A percentile compares a stretch with the other conserved stretches of the same genome.
These are phyloP conservation scores for Porites divaricata DNA, from an alignment of 92 coral and sea anemone genomes.

Conservation along the genomic window DNA sequence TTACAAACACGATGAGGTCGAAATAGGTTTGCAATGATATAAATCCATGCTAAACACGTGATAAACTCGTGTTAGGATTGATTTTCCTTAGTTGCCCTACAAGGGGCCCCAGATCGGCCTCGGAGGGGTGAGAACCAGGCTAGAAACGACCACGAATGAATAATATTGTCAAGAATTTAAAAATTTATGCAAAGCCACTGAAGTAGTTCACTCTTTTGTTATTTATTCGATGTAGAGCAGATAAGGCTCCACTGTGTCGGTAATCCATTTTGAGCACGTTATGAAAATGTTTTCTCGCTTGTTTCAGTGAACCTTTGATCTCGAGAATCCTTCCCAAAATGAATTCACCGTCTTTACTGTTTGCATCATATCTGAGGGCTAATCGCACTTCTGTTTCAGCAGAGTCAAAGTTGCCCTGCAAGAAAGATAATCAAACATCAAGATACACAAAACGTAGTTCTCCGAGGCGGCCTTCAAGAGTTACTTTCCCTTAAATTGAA, in stretches of 20 bases:
- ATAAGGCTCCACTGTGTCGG: constrained; percentile 52
- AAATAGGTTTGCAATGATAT: background rate
- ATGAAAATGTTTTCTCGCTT: constrained; percentile 49
- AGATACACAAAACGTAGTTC: background rate
- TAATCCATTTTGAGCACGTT: constrained; percentile 52
- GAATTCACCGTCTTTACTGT: constrained; percentile 62
- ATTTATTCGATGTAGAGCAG: constrained; percentile 57
- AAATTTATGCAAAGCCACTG: too few relatives aligned
- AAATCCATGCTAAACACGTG: background rate
- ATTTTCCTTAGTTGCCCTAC: too few relatives aligned
- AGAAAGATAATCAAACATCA: background rate
- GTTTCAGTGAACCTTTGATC: constrained; percentile 43
- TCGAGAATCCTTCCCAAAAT: constrained; percentile 67
- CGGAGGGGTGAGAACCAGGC: too few relatives aligned
- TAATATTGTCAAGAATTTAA: too few relatives aligned
- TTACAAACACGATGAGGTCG: background rate
- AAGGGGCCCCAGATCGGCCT: too few relatives aligned
- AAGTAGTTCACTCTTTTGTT: background rate
- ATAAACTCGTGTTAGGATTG: background rate
- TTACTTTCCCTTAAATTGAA: too few relatives aligned
- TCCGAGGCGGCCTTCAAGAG: background rate
- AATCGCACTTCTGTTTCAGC: constrained; percentile 66
- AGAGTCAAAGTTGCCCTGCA: constrained; percentile 60
- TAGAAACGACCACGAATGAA: too few relatives aligned
- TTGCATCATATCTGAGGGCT: constrained; percentile 47